Conservation (phyloP, 2,113 vertebrate genomes). For the Ictalurus punctatus region DNA sequence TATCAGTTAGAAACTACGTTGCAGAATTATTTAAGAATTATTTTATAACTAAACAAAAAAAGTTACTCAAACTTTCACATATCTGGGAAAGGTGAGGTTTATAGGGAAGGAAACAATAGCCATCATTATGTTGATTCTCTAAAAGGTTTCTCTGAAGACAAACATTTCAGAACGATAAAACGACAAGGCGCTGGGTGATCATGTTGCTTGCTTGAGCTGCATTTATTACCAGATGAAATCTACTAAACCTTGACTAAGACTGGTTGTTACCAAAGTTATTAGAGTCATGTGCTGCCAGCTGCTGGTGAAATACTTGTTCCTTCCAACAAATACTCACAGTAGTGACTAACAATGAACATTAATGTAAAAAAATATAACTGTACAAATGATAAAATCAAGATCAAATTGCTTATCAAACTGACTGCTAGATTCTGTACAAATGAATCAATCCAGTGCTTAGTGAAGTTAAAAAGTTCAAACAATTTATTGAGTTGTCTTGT, state of each 20-base stretch:
- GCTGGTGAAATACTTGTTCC: conserved; percentile 18
- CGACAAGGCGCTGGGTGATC: background rate
- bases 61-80: background rate
- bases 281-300: conserved; percentile 33
- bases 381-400: background rate
- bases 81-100: background rate
- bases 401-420: background rate
- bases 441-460: background rate
- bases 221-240: background rate
- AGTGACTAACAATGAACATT: background rate
- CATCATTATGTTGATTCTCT: background rate
- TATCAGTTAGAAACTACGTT: background rate
- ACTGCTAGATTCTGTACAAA: background rate
- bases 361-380: background rate
- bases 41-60: background rate
- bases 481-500: conserved; percentile 27
- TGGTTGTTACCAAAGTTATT: background rate
- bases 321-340: background rate
- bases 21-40: background rate
- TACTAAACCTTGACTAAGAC: too few species aligned
- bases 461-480: background rate
- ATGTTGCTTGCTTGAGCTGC: background rate
- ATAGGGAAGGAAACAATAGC: background rate
- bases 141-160: background rate
- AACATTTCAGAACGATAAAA: background rate